Percentiles rank a stretch among this genome's conserved stretches.
These are phyloP conservation scores for Eupristina koningsbergeri DNA, from an alignment of 1,140 invertebrate genomes.

Conservation along the genomic window DNA sequence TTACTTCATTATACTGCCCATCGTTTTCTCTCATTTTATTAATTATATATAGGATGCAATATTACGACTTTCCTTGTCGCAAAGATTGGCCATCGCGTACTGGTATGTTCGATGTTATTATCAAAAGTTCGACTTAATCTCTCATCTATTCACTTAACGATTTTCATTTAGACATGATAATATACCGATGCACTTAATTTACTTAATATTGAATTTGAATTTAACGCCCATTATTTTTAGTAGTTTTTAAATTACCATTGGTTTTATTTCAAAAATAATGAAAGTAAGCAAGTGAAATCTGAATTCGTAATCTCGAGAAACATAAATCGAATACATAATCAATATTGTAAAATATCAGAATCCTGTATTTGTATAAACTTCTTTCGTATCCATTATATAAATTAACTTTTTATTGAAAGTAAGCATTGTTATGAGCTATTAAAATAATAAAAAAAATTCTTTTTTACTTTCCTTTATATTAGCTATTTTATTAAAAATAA, in stretches of 20 bases:
- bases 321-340: not conserved
- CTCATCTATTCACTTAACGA: not conserved
- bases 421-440: not conserved
- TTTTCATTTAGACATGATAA: not conserved
- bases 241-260: not conserved
- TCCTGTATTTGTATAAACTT: not conserved
- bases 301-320: not conserved
- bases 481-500: not conserved
- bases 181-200: not conserved
- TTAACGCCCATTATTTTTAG: not conserved
- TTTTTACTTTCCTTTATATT: not conserved
- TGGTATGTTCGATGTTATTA: constrained; percentile 13
- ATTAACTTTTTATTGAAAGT: not conserved
- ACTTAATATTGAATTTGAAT: not conserved
- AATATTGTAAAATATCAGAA: not conserved
- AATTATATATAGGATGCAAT: constrained; percentile 9
- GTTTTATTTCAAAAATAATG: not conserved
- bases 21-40: constrained; percentile 1
- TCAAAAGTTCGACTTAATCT: constrained; percentile 15
- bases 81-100: not conserved
- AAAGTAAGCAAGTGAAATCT: not conserved
- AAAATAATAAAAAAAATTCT: not conserved
- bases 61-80: not conserved
- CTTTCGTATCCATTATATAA: not conserved
- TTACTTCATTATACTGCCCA: constrained; percentile 5